Percentiles rank a stretch among this genome's conserved stretches.
Conservation (phyloP, 2,797 vertebrate species). For the Pseudocheirus occidentalis region DNA sequence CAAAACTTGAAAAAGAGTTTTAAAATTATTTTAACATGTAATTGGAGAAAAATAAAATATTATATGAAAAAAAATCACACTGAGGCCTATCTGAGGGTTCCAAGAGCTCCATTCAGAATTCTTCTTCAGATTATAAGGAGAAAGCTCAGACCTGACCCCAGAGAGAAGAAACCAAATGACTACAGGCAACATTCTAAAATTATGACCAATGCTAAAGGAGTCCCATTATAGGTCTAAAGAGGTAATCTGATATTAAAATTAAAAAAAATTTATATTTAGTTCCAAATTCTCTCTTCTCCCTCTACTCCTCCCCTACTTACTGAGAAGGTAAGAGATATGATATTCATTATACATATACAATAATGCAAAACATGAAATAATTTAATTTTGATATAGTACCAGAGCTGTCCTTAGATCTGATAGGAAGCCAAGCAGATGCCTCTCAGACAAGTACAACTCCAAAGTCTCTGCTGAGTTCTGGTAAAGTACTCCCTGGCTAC, state of each 20-base stretch:
- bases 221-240: background rate
- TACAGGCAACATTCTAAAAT: background rate
- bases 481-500: background rate
- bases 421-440: background rate
- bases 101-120: conserved; percentile 21
- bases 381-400: background rate
- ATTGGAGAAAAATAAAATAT: background rate
- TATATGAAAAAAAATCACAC: background rate
- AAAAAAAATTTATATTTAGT: background rate
- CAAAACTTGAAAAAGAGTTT: background rate
- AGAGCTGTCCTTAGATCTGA: background rate
- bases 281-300: background rate
- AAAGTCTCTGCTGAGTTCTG: background rate
- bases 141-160: background rate
- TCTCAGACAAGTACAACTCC: background rate
- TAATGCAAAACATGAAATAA: background rate
- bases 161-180: conserved; percentile 20
- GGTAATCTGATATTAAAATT: background rate
- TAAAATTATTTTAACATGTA: background rate
- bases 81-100: background rate
- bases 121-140: conserved; percentile 23
- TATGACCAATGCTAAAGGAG: background rate
- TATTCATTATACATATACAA: background rate
- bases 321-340: background rate
- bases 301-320: background rate